Evolutionary conservation across 2,888 invertebrate genomes (phyloP).

Genomic region (Latrodectus elegans): DNA sequence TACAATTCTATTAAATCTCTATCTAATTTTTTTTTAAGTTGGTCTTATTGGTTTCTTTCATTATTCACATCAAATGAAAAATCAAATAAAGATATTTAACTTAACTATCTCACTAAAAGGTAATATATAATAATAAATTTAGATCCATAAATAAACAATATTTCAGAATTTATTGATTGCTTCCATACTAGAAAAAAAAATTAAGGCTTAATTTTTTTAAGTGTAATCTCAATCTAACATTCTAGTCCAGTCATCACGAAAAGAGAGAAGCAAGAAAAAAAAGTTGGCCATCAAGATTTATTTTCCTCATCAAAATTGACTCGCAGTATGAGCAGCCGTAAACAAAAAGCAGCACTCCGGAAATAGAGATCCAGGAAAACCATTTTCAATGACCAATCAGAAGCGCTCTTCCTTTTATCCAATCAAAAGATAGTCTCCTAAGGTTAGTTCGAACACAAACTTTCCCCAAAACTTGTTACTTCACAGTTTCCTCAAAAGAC

Average conservation of each 20-base stretch:
- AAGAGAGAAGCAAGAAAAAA: neutral
- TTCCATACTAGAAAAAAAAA: neutral
- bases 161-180: too few species aligned
- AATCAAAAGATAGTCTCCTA: slow-evolving; percentile 51
- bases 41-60: too few species aligned
- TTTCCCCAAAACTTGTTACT: slow-evolving; percentile 57
- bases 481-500: slow-evolving; percentile 11
- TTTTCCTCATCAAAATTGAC: slow-evolving; percentile 42
- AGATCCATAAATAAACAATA: too few species aligned
- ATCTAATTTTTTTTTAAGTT: too few species aligned
- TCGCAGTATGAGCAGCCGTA: slow-evolving; percentile 22
- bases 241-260: neutral
- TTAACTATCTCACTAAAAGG: too few species aligned
- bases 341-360: slow-evolving; percentile 28
- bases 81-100: too few species aligned
- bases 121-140: too few species aligned
- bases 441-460: slow-evolving; percentile 35
- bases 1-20: too few species aligned
- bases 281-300: slow-evolving; percentile 12
- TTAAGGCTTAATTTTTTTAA: neutral
- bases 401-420: slow-evolving; percentile 36
- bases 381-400: slow-evolving; percentile 57
- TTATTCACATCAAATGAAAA: too few species aligned
- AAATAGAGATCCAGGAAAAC: slow-evolving; percentile 55
- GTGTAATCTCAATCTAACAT: neutral